Conservation (phyloP, 2,113 vertebrate species). For the Cheirogaleus medius region DNA sequence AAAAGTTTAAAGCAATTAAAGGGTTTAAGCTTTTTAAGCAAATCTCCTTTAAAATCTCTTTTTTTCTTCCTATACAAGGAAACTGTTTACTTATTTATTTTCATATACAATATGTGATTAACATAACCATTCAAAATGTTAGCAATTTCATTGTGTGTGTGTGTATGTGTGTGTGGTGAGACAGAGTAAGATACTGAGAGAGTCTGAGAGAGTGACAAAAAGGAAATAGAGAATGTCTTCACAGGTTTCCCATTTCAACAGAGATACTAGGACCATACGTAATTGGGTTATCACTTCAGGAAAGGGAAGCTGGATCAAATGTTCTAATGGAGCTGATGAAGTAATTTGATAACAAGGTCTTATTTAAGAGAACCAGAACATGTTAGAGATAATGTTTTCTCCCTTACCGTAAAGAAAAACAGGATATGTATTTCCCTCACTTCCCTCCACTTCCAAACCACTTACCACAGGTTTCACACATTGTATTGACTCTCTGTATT, state of each 20-base stretch:
- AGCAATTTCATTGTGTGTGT: background rate
- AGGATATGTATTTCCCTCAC: background rate
- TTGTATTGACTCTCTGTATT: background rate
- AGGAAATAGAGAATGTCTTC: background rate
- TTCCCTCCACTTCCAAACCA: background rate
- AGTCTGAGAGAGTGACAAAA: background rate
- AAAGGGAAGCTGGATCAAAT: background rate
- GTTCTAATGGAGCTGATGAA: background rate
- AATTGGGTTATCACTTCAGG: background rate
- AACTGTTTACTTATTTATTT: conserved; percentile 33
- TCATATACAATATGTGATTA: background rate
- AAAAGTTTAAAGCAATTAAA: background rate
- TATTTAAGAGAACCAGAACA: background rate
- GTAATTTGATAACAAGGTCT: background rate
- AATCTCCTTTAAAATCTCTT: background rate
- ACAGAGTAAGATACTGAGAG: background rate
- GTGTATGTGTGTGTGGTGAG: background rate
- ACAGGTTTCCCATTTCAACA: background rate
- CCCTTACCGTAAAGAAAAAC: fast-evolving
- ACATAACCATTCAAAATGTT: background rate
- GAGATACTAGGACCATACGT: background rate
- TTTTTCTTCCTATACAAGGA: background rate
- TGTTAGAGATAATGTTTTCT: background rate
- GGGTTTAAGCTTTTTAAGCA: background rate
- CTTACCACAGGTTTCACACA: fast-evolving